Evolutionary conservation across 2,113 vertebrate genomes (phyloP).

Genomic region (Aptenodytes forsteri): DNA sequence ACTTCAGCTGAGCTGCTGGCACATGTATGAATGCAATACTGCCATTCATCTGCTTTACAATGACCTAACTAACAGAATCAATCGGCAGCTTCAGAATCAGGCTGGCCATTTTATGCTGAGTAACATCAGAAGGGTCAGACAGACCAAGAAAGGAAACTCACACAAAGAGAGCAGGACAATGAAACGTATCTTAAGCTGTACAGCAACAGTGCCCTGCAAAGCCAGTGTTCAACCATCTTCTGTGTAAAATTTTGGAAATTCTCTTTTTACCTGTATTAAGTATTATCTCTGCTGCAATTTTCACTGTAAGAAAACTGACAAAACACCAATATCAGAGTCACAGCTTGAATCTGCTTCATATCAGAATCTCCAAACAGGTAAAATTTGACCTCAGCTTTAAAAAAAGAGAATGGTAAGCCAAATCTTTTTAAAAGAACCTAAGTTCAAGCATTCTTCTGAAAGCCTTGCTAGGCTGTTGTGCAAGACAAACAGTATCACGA

Average conservation of each 20-base stretch:
- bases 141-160: background rate
- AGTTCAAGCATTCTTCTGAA: background rate
- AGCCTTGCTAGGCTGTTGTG: fast-evolving
- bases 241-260: background rate
- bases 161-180: background rate
- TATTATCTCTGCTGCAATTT: background rate
- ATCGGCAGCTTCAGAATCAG: fast-evolving
- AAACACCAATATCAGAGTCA: background rate
- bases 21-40: background rate
- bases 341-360: background rate
- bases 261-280: background rate
- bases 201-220: background rate
- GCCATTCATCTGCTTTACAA: background rate
- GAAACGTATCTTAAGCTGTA: background rate
- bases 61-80: background rate
- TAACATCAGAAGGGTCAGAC: background rate
- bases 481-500: background rate
- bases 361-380: background rate
- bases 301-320: background rate
- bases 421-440: background rate
- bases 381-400: background rate
- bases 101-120: background rate
- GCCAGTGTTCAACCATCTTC: background rate
- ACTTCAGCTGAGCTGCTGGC: background rate
- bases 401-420: background rate